phyloP scores from a whole-genome alignment of 1,140 invertebrate species.

The Brachionus sp. region DNA sequence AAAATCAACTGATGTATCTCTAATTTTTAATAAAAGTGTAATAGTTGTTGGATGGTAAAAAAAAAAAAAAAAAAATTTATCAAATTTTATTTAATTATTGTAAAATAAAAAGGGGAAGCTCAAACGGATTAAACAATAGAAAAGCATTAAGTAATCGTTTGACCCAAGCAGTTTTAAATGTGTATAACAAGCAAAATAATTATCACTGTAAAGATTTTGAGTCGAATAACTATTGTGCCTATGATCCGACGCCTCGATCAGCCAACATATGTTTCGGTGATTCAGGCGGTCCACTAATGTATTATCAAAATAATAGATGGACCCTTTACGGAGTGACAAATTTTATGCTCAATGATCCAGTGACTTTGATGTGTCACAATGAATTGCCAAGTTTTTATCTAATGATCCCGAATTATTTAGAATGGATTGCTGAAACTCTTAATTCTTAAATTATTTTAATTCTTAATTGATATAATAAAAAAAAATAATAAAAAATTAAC shows the following conservation, averaged over 20 bases:
- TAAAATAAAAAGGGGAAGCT: neutral
- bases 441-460: neutral
- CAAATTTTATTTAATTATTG: neutral
- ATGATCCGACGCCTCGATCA: neutral
- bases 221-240: neutral
- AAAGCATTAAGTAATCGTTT: neutral
- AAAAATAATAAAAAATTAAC: neutral
- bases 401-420: conserved; percentile 9
- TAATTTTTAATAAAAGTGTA: neutral
- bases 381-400: conserved; percentile 24
- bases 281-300: conserved; percentile 16
- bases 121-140: neutral
- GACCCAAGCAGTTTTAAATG: neutral
- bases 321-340: conserved; percentile 13
- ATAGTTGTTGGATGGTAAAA: neutral
- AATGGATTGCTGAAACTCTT: conserved; percentile 1
- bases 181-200: neutral
- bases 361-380: neutral
- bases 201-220: neutral
- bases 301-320: conserved; percentile 28
- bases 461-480: neutral
- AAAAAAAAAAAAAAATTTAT: neutral
- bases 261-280: conserved; percentile 34
- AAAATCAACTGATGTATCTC: neutral
- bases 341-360: neutral